Evolutionary conservation across 2,113 vertebrate genomes (phyloP), one percentile per base, ranked within the genome.

Genomic region (Phylloscopus trochilus): DNA sequence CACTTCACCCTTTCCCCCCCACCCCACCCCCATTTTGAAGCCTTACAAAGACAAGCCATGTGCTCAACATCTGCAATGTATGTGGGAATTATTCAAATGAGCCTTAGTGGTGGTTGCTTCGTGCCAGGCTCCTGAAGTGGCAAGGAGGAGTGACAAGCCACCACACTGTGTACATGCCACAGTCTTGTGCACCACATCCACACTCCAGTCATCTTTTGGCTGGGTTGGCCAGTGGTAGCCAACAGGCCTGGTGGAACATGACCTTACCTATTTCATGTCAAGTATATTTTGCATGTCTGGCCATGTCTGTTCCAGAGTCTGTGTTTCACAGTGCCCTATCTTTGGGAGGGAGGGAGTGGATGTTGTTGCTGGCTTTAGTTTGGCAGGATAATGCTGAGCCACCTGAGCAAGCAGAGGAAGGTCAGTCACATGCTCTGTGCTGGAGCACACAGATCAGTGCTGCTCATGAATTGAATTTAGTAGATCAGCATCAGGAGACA

Each of bases 11-110:
- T 87, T 93, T 84, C 70, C 55, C 63, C 33, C 9, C 23, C 17
- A 17, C 24, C 51, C 21, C 15, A 21, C 23, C 16, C 15, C 63
- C 59, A 88, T 83, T 96, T 93, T 95, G 89, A 90, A 89, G 67
- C 83, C 80, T 66, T 60, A 63, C 73, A 86, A 92, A 93, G 64
- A 74, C 84, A 77, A 47, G 43, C 85, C 92, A 96, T 96, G 96
- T 96, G 96, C 96, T 78, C 91, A 96, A 90, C 95, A 97, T 96
- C 96, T 97, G 97, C 94, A 94, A 96, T 77, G 89, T 93, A 79
- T 94, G 96, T 96, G 95, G 94, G 94, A 96, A 96, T 96, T 97
- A 97, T 95, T 96, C 95, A 97, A 87, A 96, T 96, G 87, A 96
- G 59, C 75, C 52, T 52, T 58, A 55, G 63, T 39, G 83, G 89